phyloP scores from a whole-genome alignment of 2,113 vertebrate genomes.

The Cranoglanis bouderius region DNA sequence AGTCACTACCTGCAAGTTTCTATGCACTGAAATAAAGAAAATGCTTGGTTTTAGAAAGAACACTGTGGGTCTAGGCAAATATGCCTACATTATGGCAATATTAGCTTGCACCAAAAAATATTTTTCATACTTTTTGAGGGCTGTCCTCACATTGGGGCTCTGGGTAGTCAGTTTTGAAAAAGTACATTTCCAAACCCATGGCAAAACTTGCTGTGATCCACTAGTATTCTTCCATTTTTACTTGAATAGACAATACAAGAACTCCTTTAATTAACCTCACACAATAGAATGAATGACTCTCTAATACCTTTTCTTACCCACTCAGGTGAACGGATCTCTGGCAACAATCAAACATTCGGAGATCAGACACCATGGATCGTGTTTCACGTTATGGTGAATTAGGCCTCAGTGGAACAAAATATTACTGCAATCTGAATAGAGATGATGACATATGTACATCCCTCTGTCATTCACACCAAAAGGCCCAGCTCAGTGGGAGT shows the following conservation, averaged over 20 bases:
- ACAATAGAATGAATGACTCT: neutral
- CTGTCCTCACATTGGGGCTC: neutral
- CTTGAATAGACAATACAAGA: neutral
- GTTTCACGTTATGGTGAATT: slow-evolving; percentile 47
- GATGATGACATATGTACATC: slow-evolving; percentile 37
- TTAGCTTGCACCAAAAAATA: neutral
- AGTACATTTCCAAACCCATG: neutral
- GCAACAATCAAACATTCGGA: slow-evolving; percentile 12
- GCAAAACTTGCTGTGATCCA: neutral
- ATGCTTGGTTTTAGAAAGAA: neutral
- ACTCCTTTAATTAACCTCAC: slow-evolving; percentile 4
- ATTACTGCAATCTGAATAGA: slow-evolving; percentile 27
- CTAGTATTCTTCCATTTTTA: neutral
- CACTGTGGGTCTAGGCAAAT: neutral
- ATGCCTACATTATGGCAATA: neutral
- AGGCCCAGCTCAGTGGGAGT: slow-evolving; percentile 8
- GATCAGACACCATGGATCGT: slow-evolving; percentile 46
- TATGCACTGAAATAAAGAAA: neutral
- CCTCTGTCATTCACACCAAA: slow-evolving; percentile 33
- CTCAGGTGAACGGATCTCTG: neutral
- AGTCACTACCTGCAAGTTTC: slow-evolving; percentile 4
- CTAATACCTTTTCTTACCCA: neutral
- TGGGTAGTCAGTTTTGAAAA: neutral
- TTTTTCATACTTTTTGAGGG: neutral
- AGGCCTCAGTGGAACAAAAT: slow-evolving; percentile 36